A percentile compares a stretch with the other conserved stretches of the same genome.
Conservation (phyloP, 2,888 invertebrate species). For the Thysanoteuthis rhombus region DNA sequence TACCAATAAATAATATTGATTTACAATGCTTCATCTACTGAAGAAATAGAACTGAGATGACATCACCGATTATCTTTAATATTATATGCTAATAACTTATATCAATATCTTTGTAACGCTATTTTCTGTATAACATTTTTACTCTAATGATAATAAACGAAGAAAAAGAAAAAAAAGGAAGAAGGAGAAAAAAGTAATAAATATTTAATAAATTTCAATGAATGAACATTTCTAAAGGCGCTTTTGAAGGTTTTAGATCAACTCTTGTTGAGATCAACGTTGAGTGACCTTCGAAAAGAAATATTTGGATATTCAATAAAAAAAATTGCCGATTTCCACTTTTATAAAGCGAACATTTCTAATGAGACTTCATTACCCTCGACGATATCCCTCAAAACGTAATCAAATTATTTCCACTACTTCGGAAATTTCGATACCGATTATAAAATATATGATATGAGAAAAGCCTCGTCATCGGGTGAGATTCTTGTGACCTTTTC, state of each 20-base stretch:
- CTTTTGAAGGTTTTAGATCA: not conserved
- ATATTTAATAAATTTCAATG: not conserved
- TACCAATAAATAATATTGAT: no score
- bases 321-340: not conserved
- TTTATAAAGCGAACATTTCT: no score
- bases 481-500: not conserved
- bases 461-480: not conserved
- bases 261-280: not conserved
- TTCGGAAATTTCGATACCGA: not conserved
- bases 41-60: no score
- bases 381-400: not conserved
- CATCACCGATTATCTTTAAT: no score
- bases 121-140: no score
- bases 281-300: not conserved
- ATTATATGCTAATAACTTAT: no score
- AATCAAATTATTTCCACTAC: not conserved
- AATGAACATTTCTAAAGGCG: not conserved
- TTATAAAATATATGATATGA: not conserved
- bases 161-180: no score
- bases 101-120: no score
- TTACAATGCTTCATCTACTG: no score
- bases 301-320: not conserved
- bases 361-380: not conserved
- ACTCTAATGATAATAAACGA: no score
- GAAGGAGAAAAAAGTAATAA: no score